Conservation (phyloP, 2,113 vertebrate genomes). For the Ictalurus furcatus region DNA sequence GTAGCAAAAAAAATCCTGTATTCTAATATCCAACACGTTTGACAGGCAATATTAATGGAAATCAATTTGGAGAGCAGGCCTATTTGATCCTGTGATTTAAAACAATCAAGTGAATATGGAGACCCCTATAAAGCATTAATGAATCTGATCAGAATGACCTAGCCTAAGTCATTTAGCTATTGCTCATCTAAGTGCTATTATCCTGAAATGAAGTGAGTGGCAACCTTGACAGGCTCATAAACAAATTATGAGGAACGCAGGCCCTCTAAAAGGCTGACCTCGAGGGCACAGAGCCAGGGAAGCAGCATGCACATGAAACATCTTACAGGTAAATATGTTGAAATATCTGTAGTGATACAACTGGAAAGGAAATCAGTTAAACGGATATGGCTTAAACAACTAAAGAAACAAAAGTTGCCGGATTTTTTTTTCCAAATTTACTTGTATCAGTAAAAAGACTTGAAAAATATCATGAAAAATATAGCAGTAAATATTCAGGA, state of each 20-base stretch:
- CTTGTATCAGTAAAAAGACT: not conserved
- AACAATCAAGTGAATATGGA: not conserved
- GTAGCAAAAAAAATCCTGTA: not conserved
- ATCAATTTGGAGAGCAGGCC: not conserved
- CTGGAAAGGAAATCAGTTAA: constrained; percentile 8
- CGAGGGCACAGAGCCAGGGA: not conserved
- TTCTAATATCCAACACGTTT: not conserved
- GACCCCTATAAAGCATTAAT: constrained; percentile 22
- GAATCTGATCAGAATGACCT: constrained; percentile 19
- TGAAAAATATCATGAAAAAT: not conserved
- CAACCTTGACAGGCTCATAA: constrained; percentile 45
- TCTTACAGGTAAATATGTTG: not conserved
- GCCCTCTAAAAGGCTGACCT: constrained; percentile 43
- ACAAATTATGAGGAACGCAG: constrained; percentile 51
- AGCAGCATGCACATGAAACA: constrained; percentile 13
- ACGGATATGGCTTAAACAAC: not conserved
- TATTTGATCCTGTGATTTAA: constrained; percentile 14
- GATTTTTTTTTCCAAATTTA: not conserved
- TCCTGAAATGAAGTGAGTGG: constrained; percentile 37
- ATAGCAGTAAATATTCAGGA: not conserved
- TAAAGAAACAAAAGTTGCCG: not conserved
- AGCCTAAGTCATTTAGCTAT: constrained; percentile 36
- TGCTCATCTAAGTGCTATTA: constrained; percentile 34
- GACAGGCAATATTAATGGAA: not conserved
- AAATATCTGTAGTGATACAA: not conserved